phyloP scores from a whole-genome alignment of 2,113 vertebrate species.

The Dinomys branickii region DNA sequence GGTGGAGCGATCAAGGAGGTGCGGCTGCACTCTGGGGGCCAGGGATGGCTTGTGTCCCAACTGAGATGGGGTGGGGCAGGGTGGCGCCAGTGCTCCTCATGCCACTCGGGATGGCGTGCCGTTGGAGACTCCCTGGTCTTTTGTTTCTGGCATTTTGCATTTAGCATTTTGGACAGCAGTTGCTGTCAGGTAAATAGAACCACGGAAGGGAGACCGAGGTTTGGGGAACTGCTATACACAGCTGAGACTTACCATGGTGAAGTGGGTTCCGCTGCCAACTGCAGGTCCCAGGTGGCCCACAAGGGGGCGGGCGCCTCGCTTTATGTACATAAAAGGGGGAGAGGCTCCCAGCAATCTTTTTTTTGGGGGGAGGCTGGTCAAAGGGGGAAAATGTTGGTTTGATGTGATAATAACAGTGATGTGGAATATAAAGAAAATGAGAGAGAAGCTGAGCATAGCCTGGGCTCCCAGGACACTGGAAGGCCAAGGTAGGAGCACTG shows the following conservation, averaged over 20 bases:
- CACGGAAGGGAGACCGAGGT: not conserved
- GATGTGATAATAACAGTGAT: not conserved
- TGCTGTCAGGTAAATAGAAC: not conserved
- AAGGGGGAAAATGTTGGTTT: not conserved
- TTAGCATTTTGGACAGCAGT: not conserved
- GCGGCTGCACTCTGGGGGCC: not conserved
- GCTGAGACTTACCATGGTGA: rapidly evolving
- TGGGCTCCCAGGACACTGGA: not conserved
- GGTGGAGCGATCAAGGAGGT: not conserved
- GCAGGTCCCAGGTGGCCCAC: not conserved
- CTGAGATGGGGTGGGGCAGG: not conserved
- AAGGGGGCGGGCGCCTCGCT: not conserved
- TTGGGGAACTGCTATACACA: not conserved
- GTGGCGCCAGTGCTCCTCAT: too few species aligned
- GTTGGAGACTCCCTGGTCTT: too few species aligned
- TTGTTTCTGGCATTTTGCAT: not conserved
- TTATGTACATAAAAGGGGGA: not conserved
- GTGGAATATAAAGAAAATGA: not conserved
- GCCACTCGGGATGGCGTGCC: not conserved
- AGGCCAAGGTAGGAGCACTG: not conserved
- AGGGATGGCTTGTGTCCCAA: not conserved
- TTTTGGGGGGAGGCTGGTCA: not conserved
- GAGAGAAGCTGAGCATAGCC: not conserved
- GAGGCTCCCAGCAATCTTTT: not conserved
- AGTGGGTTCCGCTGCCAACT: not conserved